Evolutionary conservation across 2,888 invertebrate genomes (phyloP).

Genomic region (Eupithecia inturbata): DNA sequence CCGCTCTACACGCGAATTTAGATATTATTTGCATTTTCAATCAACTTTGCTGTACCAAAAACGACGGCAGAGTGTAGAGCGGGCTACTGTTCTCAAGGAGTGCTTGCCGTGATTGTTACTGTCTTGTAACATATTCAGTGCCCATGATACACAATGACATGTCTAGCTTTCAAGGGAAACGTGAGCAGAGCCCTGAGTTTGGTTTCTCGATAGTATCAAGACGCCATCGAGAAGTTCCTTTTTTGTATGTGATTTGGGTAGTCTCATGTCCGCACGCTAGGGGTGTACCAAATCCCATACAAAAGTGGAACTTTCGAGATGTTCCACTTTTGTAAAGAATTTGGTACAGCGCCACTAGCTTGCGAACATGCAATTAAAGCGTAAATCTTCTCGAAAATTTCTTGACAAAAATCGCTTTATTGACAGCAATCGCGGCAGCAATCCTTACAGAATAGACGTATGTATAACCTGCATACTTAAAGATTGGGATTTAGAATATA

Average conservation of each 20-base stretch:
- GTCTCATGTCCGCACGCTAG: background rate
- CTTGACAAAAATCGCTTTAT: background rate
- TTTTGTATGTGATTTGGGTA: too few relatives aligned
- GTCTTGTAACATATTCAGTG: background rate
- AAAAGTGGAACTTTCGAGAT: background rate
- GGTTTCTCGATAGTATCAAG: background rate
- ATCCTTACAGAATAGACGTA: background rate
- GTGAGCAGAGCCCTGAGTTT: background rate
- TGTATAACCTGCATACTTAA: background rate
- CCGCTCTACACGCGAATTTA: background rate
- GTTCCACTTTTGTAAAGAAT: too few relatives aligned
- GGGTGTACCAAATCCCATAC: background rate
- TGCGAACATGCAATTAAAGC: background rate
- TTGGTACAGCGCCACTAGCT: too few relatives aligned
- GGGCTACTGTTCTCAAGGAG: background rate
- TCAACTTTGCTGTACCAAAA: background rate
- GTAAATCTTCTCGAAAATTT: background rate
- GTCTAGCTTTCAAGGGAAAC: background rate
- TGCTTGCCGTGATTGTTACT: background rate
- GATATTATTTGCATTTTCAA: background rate
- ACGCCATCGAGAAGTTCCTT: background rate
- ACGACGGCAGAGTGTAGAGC: background rate
- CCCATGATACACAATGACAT: background rate
- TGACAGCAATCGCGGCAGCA: background rate
- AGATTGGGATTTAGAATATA: too few relatives aligned